Evolutionary conservation across 2,888 invertebrate genomes (phyloP), one percentile per base, ranked within the genome.

Genomic region (Tipula lateralis): DNA sequence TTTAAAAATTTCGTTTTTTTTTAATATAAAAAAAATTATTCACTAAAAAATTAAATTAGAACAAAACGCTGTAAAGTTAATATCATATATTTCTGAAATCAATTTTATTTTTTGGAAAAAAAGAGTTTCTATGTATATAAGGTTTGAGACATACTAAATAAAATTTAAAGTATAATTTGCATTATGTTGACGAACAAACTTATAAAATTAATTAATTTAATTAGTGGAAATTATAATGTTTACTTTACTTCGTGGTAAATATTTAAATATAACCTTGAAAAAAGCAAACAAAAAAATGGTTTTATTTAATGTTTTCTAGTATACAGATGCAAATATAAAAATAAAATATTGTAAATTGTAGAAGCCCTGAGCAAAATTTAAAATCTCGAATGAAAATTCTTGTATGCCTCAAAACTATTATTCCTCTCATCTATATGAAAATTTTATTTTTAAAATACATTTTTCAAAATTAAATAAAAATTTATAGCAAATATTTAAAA

Each of bases 11-110:
- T 66, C 66, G 19, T 66, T 66, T 66, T 19, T 66, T 66, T 66
- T 24, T 66, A 66, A 66, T 66, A 66, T 24, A 66, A 66, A 24
- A 66, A 66, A 66, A 66, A 66, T 66, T 1, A 66, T 66, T 66
- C 24, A 66, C 66, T 66, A 66, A 66, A 66, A n/a, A 66, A 66
- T 66, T 66, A 66, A 66, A 66, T 66, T 66, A 9, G 66, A 66
- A 16, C 16, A 16, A 66, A 66, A 66, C 19, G 66, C 66, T 66
- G 24, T 66, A 66, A 66, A 24, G 66, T 9, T 24, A 19, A 50
- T 50, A 16, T 4, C 4, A 16, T 50, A 66, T 12, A 66, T 66
- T 24, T 66, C 39, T 44, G 6, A 66, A 19, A 66, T 4, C 2
- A 66, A 66, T 66, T 9, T 24, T 9, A 12, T 24, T 66, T 19